Evolutionary conservation across 2,888 invertebrate genomes (phyloP).

Genomic region (Cheilosia scutellata): DNA sequence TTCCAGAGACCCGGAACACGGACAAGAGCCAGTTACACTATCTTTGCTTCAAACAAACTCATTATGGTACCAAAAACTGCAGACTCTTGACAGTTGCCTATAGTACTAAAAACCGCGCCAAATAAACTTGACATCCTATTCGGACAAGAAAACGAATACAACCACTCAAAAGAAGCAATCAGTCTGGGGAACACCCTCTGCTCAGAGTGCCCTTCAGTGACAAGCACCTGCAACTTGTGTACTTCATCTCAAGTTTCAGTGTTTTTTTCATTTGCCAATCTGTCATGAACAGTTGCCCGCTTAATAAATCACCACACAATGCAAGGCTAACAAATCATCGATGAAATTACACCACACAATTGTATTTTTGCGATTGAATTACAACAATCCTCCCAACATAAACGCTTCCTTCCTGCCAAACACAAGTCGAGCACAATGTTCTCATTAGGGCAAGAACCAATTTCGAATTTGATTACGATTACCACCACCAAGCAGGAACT

Average conservation of each 20-base stretch:
- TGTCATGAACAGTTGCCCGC: not conserved
- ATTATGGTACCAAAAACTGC: too few species aligned
- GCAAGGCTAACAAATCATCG: not conserved
- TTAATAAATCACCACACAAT: not conserved
- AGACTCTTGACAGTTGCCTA: too few species aligned
- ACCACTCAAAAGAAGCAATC: too few species aligned
- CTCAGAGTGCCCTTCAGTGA: not conserved
- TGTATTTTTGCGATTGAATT: slow-evolving; percentile 43
- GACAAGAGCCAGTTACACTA: too few species aligned
- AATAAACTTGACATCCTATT: too few species aligned
- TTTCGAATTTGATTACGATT: slow-evolving; percentile 25
- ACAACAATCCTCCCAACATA: slow-evolving; percentile 12
- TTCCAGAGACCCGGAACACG: too few species aligned
- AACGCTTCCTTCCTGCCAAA: slow-evolving; percentile 31
- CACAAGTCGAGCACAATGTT: not conserved
- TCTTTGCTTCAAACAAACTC: too few species aligned
- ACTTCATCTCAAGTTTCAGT: slow-evolving; percentile 14
- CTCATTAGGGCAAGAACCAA: slow-evolving; percentile 25
- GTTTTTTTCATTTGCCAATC: not conserved
- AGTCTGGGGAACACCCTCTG: not conserved
- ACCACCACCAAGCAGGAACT: slow-evolving; percentile 22
- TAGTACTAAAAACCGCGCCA: too few species aligned
- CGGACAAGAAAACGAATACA: too few species aligned
- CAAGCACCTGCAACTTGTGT: slow-evolving; percentile 1
- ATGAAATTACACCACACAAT: slow-evolving; percentile 39